These are phyloP conservation scores for Poeciliopsis infans DNA, from an alignment of 2,797 vertebrate genomes.

Conservation along the genomic window DNA sequence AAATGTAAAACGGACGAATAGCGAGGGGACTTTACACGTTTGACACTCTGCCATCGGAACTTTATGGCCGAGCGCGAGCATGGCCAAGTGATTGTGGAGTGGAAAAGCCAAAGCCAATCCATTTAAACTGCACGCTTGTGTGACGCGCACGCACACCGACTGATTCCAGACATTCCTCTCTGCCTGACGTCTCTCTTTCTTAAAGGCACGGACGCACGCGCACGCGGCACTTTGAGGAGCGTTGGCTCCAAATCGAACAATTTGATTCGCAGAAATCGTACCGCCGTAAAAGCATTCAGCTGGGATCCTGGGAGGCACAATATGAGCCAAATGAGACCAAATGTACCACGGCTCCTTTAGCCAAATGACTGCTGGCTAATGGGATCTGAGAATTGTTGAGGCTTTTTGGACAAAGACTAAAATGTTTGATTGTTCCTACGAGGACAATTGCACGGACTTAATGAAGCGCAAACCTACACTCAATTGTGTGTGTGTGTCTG, in stretches of 20 bases:
- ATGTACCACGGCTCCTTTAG: conserved; percentile 43
- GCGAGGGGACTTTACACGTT: conserved; percentile 44
- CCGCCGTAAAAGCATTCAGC: conserved; percentile 52
- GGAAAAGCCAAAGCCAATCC: conserved; percentile 62
- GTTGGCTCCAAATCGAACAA: conserved; percentile 50
- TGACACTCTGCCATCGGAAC: conserved; percentile 46
- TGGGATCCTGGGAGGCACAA: conserved; percentile 50
- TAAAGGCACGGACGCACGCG: conserved; percentile 30
- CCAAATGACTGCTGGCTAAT: conserved; percentile 44
- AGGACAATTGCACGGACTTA: conserved; percentile 48
- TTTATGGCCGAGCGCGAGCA: conserved; percentile 47
- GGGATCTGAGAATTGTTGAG: conserved; percentile 53
- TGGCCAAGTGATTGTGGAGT: conserved; percentile 42
- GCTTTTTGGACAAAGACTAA: conserved; percentile 50
- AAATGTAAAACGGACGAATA: conserved; percentile 46
- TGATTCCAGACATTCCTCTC: conserved; percentile 39
- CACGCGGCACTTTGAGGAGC: conserved; percentile 33
- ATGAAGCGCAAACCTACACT: conserved; percentile 26
- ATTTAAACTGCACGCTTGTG: conserved; percentile 61
- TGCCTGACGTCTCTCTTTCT: conserved; percentile 32
- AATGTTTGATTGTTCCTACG: conserved; percentile 42
- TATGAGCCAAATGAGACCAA: conserved; percentile 60
- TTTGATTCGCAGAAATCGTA: conserved; percentile 57
- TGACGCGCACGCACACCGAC: conserved; percentile 58
- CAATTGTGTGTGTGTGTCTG: conserved; percentile 1